Conservation (phyloP, 1,140 invertebrate species). For the Brachionus asplanchnoidis region DNA sequence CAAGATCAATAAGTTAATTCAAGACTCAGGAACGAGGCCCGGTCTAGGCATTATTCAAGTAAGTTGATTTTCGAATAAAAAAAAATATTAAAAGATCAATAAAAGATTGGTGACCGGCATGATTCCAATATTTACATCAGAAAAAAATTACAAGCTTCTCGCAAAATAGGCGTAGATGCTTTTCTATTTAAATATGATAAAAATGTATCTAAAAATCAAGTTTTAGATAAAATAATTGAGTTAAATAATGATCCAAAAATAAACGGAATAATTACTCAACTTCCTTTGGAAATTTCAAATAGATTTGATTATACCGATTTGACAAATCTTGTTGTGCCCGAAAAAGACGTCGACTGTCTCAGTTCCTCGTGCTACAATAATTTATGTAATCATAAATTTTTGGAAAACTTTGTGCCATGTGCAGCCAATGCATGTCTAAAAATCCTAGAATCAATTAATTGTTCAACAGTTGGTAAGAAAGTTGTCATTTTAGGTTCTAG, state of each 20-base stretch:
- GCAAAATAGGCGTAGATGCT: conserved; percentile 79
- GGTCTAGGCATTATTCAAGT: conserved; percentile 36
- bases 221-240: conserved; percentile 68
- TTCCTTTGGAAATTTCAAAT: conserved; percentile 79
- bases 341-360: conserved; percentile 95
- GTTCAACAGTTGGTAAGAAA: conserved; percentile 71
- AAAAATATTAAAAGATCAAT: neutral
- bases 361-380: conserved; percentile 83
- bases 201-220: conserved; percentile 49
- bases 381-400: conserved; percentile 67
- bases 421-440: conserved; percentile 87
- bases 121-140: conserved; percentile 99
- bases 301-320: conserved; percentile 77
- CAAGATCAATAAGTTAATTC: neutral
- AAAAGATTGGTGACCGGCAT: conserved; percentile 76
- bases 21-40: neutral
- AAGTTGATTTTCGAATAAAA: neutral
- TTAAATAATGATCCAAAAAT: conserved; percentile 76
- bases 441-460: conserved; percentile 68
- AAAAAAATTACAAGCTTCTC: conserved; percentile 88
- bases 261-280: conserved; percentile 89
- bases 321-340: conserved; percentile 75
- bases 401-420: conserved; percentile 75
- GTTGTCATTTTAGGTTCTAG: conserved; percentile 92
- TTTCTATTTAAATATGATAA: conserved; percentile 68